Percentiles rank a stretch among this genome's conserved stretches.
Evolutionary conservation across 23 tunicate genomes (phyloP).

Genomic region (Trididemnum nubilum): DNA sequence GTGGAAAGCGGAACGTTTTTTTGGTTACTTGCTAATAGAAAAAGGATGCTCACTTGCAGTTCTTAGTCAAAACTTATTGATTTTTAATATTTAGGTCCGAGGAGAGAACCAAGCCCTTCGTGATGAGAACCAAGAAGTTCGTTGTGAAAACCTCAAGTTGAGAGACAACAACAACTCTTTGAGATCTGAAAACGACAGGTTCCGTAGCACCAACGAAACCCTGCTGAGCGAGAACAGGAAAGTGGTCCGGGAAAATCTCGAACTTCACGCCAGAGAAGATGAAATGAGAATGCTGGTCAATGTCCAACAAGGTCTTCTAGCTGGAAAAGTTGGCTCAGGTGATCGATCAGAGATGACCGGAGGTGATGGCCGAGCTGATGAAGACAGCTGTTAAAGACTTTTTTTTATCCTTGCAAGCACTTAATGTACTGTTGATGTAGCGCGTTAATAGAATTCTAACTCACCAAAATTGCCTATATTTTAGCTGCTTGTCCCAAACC

Average conservation of each 20-base stretch:
- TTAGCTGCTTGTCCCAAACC: too few species aligned
- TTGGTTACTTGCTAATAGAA: too few species aligned
- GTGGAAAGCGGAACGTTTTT: too few species aligned
- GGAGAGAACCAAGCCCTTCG: conserved; percentile 83
- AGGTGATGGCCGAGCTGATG: conserved; percentile 39
- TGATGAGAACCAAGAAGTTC: conserved; percentile 87
- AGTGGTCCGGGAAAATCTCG: conserved; percentile 73
- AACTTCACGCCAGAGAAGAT: conserved; percentile 76
- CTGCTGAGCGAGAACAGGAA: conserved; percentile 64
- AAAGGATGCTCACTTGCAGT: too few species aligned
- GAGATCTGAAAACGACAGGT: conserved; percentile 78
- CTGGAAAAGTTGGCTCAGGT: conserved; percentile 60
- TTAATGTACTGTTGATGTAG: too few species aligned
- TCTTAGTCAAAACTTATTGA: too few species aligned
- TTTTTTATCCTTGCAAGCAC: not conserved
- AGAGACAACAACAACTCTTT: conserved; percentile 79
- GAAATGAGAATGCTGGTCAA: conserved; percentile 89
- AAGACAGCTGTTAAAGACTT: conserved; percentile 10
- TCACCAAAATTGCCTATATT: too few species aligned
- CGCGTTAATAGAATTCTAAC: too few species aligned
- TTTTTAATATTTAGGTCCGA: conserved; percentile 60
- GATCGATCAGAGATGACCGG: conserved; percentile 35
- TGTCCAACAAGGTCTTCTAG: conserved; percentile 68
- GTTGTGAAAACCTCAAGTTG: conserved; percentile 71
- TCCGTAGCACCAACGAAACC: conserved; percentile 65